phyloP scores from a whole-genome alignment of 30 jellyfish, hydroid and myxozoan genomes.

The Turritopsis dohrnii region DNA sequence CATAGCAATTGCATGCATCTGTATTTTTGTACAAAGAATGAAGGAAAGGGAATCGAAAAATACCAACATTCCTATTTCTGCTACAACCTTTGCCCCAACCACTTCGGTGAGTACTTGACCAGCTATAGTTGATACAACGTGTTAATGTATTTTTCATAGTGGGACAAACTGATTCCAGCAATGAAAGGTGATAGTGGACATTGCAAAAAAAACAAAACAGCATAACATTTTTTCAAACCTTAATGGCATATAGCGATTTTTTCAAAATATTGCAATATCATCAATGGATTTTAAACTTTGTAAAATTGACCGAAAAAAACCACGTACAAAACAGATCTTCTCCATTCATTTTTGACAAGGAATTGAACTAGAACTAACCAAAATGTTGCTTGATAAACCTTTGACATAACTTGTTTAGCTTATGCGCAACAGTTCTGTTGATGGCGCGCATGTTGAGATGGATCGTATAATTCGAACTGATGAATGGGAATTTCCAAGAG shows the following conservation, averaged over 20 bases:
- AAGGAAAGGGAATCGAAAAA: slow-evolving; percentile 37
- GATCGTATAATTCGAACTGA: slow-evolving; percentile 66
- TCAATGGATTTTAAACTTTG: no score
- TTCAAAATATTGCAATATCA: neutral
- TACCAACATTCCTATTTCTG: slow-evolving; percentile 44
- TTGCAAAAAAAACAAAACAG: neutral
- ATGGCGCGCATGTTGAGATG: slow-evolving; percentile 57
- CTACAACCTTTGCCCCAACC: slow-evolving; percentile 45
- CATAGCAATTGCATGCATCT: slow-evolving; percentile 20
- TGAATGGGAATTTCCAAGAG: slow-evolving; percentile 97
- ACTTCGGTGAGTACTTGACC: slow-evolving; percentile 13
- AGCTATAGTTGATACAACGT: no score
- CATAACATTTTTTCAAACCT: neutral
- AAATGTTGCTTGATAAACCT: no score
- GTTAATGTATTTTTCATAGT: no score
- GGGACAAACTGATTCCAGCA: neutral
- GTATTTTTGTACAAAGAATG: slow-evolving; percentile 41
- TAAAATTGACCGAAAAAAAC: no score
- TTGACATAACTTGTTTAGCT: neutral
- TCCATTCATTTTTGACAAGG: no score
- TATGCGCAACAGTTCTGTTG: slow-evolving; percentile 53
- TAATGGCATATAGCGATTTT: neutral
- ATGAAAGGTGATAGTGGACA: neutral
- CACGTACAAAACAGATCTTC: neutral
- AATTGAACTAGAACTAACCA: no score